phyloP scores from a whole-genome alignment of 2,113 vertebrate genomes.

The Forbesichthys papilliferus region DNA sequence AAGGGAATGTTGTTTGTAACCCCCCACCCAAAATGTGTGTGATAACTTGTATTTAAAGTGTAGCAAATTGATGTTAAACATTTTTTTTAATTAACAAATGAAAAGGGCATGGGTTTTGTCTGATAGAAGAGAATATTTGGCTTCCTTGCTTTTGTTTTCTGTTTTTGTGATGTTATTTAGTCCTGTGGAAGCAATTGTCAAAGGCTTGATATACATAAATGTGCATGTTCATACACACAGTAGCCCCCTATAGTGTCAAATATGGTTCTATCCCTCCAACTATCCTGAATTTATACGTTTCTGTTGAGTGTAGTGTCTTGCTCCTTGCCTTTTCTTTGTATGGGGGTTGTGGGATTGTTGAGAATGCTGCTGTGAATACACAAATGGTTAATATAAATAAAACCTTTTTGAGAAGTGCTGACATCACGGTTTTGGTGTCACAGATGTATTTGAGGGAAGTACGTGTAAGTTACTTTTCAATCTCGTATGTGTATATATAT shows the following conservation, averaged over 20 bases:
- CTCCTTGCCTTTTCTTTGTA: slow-evolving; percentile 46
- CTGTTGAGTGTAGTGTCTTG: slow-evolving; percentile 55
- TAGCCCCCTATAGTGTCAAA: slow-evolving; percentile 28
- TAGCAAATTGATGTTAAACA: slow-evolving; percentile 22
- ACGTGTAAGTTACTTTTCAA: too few species aligned
- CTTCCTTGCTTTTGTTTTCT: slow-evolving; percentile 33
- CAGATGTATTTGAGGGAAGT: not conserved
- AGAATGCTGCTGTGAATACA: slow-evolving; percentile 78
- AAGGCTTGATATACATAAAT: slow-evolving; percentile 61
- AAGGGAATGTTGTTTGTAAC: slow-evolving; percentile 22
- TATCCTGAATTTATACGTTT: slow-evolving; percentile 38
- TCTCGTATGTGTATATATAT: too few species aligned
- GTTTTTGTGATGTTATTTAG: slow-evolving; percentile 41
- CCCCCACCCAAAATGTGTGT: slow-evolving; percentile 19
- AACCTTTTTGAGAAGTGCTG: slow-evolving; percentile 59
- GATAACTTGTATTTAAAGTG: slow-evolving; percentile 22
- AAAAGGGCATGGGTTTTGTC: slow-evolving; percentile 13
- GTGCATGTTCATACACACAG: slow-evolving; percentile 69
- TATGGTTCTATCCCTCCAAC: not conserved
- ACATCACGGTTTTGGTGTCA: not conserved
- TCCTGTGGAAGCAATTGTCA: slow-evolving; percentile 64
- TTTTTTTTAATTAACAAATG: slow-evolving; percentile 1
- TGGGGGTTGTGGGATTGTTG: slow-evolving; percentile 58
- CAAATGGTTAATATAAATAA: slow-evolving; percentile 82
- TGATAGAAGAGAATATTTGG: slow-evolving; percentile 21